phyloP scores from a whole-genome alignment of 2,113 vertebrate genomes.

The Procavia capensis region DNA sequence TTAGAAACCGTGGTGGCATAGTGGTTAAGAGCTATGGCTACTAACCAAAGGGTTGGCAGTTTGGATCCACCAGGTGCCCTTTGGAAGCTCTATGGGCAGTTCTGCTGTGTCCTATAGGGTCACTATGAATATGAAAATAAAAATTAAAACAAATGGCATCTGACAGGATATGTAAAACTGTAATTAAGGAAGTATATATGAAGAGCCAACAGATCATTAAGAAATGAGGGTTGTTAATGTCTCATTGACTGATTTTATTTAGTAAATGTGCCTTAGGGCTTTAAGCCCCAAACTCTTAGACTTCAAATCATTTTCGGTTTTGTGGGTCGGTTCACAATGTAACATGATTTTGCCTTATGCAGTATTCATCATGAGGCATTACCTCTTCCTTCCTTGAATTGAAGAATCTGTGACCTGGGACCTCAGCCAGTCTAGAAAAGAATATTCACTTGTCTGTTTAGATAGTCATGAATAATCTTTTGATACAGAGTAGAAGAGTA shows the following conservation, averaged over 20 bases:
- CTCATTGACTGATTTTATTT: slow-evolving; percentile 27
- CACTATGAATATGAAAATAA: background rate
- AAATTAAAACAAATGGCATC: background rate
- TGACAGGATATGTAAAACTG: background rate
- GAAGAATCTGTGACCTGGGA: slow-evolving; percentile 1
- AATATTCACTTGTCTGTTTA: background rate
- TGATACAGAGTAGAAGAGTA: background rate
- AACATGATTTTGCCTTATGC: background rate
- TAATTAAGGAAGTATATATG: slow-evolving; percentile 13
- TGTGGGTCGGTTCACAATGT: accelerated
- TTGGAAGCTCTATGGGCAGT: too few species aligned
- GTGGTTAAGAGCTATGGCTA: too few species aligned
- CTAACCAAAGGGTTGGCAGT: too few species aligned
- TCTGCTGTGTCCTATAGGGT: too few species aligned
- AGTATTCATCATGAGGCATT: background rate
- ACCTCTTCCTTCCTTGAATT: background rate
- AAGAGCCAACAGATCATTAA: background rate
- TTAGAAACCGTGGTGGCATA: too few species aligned
- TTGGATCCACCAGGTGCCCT: too few species aligned
- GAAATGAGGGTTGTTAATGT: background rate
- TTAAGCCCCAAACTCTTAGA: background rate
- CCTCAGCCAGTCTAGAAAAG: background rate
- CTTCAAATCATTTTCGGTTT: background rate
- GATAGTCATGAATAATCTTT: slow-evolving; percentile 43
- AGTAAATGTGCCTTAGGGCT: background rate